phyloP scores from a whole-genome alignment of 1,140 invertebrate species.

The Stratiolaelaps scimitus region DNA sequence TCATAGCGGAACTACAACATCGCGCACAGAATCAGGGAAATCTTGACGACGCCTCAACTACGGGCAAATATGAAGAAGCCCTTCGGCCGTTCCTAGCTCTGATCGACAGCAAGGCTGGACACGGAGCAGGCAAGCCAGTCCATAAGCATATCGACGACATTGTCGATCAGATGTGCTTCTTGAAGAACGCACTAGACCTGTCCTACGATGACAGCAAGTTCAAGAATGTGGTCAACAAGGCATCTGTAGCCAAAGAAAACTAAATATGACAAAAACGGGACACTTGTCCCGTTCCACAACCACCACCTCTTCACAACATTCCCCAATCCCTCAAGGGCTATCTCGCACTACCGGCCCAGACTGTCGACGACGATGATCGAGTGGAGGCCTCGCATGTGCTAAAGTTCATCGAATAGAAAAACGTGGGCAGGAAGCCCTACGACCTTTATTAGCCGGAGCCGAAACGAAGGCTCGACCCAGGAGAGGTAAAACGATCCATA shows the following conservation, averaged over 20 bases:
- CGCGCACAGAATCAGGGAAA: too few relatives aligned
- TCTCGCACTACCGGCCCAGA: background rate
- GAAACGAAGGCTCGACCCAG: too few relatives aligned
- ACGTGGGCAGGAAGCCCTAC: too few relatives aligned
- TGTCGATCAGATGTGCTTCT: background rate
- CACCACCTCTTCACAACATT: constrained; percentile 85
- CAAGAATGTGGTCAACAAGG: too few relatives aligned
- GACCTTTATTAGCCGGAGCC: too few relatives aligned
- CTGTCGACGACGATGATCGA: constrained; percentile 14
- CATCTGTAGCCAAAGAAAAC: too few relatives aligned
- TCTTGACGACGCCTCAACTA: background rate
- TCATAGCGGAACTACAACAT: background rate
- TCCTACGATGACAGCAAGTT: background rate
- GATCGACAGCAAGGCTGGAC: background rate
- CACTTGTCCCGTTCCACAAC: too few relatives aligned
- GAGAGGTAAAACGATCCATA: too few relatives aligned
- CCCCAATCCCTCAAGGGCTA: constrained; percentile 42
- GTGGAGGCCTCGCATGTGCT: background rate
- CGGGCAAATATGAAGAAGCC: background rate
- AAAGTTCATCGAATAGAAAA: too few relatives aligned
- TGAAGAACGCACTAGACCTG: background rate
- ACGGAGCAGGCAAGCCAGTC: constrained; percentile 4
- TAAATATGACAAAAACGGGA: too few relatives aligned
- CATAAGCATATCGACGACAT: background rate
- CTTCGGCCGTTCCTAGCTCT: background rate